phyloP scores from a whole-genome alignment of 2,113 vertebrate species.

The Zosterops lateralis region DNA sequence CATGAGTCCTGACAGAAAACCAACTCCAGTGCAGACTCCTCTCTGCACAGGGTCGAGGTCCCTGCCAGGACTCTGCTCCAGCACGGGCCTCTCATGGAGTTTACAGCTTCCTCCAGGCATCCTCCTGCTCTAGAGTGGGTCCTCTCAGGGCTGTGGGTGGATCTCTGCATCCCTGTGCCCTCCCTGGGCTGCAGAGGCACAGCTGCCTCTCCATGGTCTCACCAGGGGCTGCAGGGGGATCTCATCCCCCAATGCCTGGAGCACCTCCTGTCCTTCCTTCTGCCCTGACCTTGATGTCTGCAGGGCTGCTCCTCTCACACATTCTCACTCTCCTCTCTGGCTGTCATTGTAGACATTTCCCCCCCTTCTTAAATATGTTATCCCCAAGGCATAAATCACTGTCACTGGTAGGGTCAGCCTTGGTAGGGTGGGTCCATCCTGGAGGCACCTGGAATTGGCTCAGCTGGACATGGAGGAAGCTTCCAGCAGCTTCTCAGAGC shows the following conservation, averaged over 20 bases:
- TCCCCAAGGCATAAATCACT: neutral
- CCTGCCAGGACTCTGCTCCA: neutral
- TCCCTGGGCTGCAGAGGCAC: neutral
- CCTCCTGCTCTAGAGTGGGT: neutral
- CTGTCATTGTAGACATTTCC: neutral
- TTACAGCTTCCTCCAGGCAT: neutral
- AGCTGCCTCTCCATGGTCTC: neutral
- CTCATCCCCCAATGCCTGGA: rapidly evolving
- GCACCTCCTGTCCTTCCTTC: neutral
- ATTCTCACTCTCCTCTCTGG: neutral
- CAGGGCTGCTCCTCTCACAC: neutral
- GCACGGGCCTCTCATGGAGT: rapidly evolving
- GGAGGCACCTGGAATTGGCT: neutral
- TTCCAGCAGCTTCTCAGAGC: neutral
- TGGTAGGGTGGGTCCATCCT: neutral
- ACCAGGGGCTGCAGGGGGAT: too few relatives aligned
- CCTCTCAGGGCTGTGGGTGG: neutral
- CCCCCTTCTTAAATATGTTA: neutral
- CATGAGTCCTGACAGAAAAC: neutral
- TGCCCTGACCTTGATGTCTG: rapidly evolving
- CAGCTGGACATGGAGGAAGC: rapidly evolving
- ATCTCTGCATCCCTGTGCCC: neutral
- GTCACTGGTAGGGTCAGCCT: neutral
- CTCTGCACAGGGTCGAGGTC: neutral
- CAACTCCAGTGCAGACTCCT: rapidly evolving